Conservation (phyloP, 2,113 vertebrate genomes). For the Ceyx margarethae region DNA sequence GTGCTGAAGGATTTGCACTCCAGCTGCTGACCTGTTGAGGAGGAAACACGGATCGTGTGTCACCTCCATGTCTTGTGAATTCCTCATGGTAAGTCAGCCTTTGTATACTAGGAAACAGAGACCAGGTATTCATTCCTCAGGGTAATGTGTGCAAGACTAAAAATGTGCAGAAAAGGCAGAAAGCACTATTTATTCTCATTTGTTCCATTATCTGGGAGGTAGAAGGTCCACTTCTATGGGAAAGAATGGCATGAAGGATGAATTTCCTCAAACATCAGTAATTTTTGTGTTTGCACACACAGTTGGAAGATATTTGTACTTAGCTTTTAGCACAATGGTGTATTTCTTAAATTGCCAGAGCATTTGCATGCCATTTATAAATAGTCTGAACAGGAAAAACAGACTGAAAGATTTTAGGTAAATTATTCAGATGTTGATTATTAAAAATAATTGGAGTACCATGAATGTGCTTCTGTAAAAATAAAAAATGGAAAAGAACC, state of each 20-base stretch:
- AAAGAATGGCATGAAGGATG: neutral
- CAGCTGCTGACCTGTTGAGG: neutral
- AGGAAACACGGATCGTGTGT: neutral
- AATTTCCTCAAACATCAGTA: neutral
- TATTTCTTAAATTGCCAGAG: neutral
- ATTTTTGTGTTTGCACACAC: neutral
- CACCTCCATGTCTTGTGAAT: neutral
- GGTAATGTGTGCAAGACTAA: neutral
- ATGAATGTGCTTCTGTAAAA: slow-evolving; percentile 7
- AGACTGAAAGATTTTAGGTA: neutral
- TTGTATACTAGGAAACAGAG: neutral
- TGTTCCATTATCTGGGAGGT: neutral
- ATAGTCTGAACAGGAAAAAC: slow-evolving; percentile 28
- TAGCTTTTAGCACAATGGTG: neutral
- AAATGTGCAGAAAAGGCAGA: neutral
- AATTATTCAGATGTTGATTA: slow-evolving; percentile 28
- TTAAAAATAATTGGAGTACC: slow-evolving; percentile 38
- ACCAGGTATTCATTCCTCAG: neutral
- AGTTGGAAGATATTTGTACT: neutral
- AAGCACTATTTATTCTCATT: neutral
- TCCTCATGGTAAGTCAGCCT: neutral
- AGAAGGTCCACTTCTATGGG: neutral
- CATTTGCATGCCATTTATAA: neutral
- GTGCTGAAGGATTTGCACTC: neutral
- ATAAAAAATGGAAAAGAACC: neutral